Evolutionary conservation across 2,113 vertebrate genomes (phyloP), one percentile per base, ranked within the genome.

Genomic region (Microcebus tavaratra): DNA sequence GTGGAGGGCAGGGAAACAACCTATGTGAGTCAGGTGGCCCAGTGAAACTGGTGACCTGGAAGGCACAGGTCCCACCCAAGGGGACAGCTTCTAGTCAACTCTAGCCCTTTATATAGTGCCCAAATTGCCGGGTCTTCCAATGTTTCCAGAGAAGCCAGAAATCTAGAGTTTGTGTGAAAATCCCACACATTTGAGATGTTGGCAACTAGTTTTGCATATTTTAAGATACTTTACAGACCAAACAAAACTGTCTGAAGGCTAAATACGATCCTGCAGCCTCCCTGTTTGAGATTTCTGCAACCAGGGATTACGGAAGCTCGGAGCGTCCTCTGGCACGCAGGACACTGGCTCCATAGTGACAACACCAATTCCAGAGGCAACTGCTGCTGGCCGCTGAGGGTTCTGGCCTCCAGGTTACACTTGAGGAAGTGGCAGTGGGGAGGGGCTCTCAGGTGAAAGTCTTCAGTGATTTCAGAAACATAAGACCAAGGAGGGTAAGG

Each of bases 201-300:
- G 81, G 78, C 81, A 86, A 84, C 65, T n/a, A 36, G 57, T 90
- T 73, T 65, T n/a, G 50, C 1, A 5, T 91, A 89, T 95, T 93
- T 96, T 94, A 81, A 96, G 95, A 93, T 42, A n/a, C 53, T 78
- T 84, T 55, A 5, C 73, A 96, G 90, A 72, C 89, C 48, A 59
- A 92, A 97, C 61, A 94, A 85, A 63, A 82, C 39, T 55, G 72
- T 89, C 95, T 67, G 73, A 34, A 36, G 61, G 67, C 83, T 83
- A 70, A 80, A 75, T 85, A 70, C 14, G 84, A 94, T 39, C 14
- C 42, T 3, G 0, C 5, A 81, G 39, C 2, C 88, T 92, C 45
- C 36, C 29, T 5, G 5, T 9, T 36, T 21, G 93, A 76, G 86
- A 34, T 21, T 18, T 27, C 31, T 20, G 42, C 57, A 63, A 12